Base-by-base conservation (phyloP, 2,113 vertebrate species). In the Craseonycteris thonglongyai region DNA sequence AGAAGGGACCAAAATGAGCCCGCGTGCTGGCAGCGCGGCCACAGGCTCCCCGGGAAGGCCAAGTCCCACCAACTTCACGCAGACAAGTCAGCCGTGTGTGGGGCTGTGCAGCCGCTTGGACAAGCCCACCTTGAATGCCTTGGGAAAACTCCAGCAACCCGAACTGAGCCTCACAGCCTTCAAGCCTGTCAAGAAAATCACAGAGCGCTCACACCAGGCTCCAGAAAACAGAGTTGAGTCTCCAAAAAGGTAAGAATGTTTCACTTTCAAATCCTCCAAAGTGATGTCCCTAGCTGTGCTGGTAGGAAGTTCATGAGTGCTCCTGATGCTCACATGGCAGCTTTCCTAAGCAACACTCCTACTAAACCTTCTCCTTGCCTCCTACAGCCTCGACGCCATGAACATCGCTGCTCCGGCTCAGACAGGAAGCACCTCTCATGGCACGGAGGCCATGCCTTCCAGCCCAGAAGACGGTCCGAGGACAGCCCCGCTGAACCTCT, bases 21-120 rank as follows among this genome's bases (percentile, higher is more conserved):
- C 99, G 1, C 98, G 99, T 0, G 99, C 98, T 0, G 99, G 99
- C 24, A 99, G 99, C 0, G 99, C 99, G 0, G 99, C 99, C 40
- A 99, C 98, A 0, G 99, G 99, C 42, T 99, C 99, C 35, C 99
- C 99, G 0, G 99, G 99, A 81, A 98, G 99, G 97, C 99, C 99
- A 0, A 99, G 98, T 88, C 99, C 99, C 54, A 98, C 98, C 61
- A 99, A 99, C 93, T 98, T 98, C 97, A 98, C 98, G 0, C 99
- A 99, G 97, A 99, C 97, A 16, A 98, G 98, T 65, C 95, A 98
- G 0, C 85, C 97, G 0, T 98, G 97, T 0, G 93, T 97, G 33
- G 98, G 96, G 18, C 95, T 96, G 21, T 97, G 95, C 87, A 97
- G 98, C 45, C 98, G 97, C 93, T 98, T 95, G 26, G 97, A 94